phyloP scores from a whole-genome alignment of 2,797 vertebrate genomes.

The Steatocranus sp. region DNA sequence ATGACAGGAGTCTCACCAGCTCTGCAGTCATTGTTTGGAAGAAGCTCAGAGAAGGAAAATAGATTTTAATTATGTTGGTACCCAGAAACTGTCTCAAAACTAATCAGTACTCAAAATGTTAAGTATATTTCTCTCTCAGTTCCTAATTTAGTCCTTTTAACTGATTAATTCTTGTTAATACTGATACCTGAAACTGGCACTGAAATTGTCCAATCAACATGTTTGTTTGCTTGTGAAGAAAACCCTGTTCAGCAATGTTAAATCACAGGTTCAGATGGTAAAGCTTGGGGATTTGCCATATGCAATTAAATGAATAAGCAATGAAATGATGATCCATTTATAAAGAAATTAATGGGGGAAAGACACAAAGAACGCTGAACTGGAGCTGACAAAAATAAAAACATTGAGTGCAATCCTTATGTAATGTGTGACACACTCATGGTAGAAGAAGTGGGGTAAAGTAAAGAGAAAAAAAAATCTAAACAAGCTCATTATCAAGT shows the following conservation, averaged over 20 bases:
- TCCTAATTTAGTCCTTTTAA: not conserved
- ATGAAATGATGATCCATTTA: not conserved
- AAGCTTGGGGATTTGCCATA: not conserved
- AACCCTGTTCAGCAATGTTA: not conserved
- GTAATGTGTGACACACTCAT: not conserved
- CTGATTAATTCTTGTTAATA: not conserved
- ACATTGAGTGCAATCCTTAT: fast-evolving
- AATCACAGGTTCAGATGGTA: not conserved
- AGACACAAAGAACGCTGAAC: fast-evolving
- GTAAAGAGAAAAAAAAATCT: not conserved
- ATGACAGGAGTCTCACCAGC: not conserved
- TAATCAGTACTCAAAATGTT: not conserved
- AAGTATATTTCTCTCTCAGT: not conserved
- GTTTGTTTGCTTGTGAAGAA: not conserved
- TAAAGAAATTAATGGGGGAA: not conserved
- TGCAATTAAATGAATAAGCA: not conserved
- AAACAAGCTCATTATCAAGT: not conserved
- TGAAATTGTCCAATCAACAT: not conserved
- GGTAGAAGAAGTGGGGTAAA: not conserved
- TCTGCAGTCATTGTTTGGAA: not conserved
- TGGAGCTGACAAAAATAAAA: not conserved
- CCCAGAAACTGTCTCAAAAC: not conserved
- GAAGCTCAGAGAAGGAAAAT: not conserved
- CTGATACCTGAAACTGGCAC: not conserved
- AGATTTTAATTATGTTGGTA: not conserved